Conservation (phyloP, 2,797 vertebrate species). For the Anguilla obscura region DNA sequence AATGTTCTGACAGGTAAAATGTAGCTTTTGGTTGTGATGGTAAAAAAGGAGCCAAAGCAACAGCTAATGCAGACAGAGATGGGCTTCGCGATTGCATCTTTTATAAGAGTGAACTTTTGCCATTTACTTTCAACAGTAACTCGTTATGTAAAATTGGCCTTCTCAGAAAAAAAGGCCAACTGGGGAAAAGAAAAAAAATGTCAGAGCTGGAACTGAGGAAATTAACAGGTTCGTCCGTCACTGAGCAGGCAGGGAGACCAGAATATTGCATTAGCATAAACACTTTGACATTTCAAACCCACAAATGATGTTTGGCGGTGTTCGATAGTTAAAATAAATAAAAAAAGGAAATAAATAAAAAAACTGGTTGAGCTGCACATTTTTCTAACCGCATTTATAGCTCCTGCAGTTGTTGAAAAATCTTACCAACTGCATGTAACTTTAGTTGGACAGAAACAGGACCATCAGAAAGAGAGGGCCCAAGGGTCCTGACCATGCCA, state of each 20-base stretch:
- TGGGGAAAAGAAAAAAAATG: conserved; percentile 3
- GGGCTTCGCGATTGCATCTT: conserved; percentile 17
- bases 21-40: neutral
- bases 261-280: conserved; percentile 45
- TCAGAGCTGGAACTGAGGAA: conserved; percentile 16
- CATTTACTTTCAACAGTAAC: conserved; percentile 25
- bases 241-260: neutral
- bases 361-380: neutral
- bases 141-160: conserved; percentile 24
- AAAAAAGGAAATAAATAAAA: neutral
- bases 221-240: conserved; percentile 11
- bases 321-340: conserved; percentile 19
- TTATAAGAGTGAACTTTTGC: conserved; percentile 28
- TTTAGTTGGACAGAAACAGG: neutral
- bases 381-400: neutral
- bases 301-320: conserved; percentile 39
- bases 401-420: neutral
- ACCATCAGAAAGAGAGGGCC: neutral
- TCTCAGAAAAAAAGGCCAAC: neutral
- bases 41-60: neutral
- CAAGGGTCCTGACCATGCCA: neutral
- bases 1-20: conserved; percentile 24
- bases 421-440: neutral
- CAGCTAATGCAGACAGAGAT: neutral
- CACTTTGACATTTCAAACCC: conserved; percentile 52